A percentile compares a stretch with the other conserved stretches of the same genome.
phyloP scores from a whole-genome alignment of 2,888 invertebrate genomes.

The Ctena decussata region DNA sequence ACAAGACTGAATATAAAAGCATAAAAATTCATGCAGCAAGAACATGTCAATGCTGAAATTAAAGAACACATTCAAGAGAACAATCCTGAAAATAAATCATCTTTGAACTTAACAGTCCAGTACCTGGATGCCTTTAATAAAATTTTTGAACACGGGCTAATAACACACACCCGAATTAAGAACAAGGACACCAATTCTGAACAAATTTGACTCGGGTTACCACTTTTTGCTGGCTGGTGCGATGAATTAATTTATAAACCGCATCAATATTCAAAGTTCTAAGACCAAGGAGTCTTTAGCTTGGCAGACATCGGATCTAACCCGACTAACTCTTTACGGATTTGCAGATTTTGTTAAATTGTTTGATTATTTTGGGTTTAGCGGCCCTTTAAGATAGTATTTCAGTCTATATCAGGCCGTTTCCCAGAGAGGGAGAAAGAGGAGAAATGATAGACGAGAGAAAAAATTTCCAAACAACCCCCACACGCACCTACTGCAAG shows the following conservation, averaged over 20 bases:
- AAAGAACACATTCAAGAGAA: background rate
- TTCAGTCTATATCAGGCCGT: too few species aligned
- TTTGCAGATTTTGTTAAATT: background rate
- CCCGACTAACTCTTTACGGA: background rate
- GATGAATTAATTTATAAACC: too few species aligned
- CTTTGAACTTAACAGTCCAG: background rate
- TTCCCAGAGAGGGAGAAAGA: too few species aligned
- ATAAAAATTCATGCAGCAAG: background rate
- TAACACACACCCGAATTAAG: background rate
- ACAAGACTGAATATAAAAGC: background rate
- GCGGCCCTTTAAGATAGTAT: too few species aligned
- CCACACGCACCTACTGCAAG: too few species aligned
- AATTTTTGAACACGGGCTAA: background rate
- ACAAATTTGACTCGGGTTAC: too few species aligned
- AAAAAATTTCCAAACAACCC: too few species aligned
- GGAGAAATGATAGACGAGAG: too few species aligned
- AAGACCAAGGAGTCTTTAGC: background rate
- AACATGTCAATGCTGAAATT: background rate
- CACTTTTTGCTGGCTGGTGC: too few species aligned
- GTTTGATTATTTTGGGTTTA: too few species aligned
- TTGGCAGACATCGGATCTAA: background rate
- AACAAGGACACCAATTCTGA: too few species aligned
- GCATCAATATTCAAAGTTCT: background rate
- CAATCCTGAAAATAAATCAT: background rate
- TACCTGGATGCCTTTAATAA: background rate